Evolutionary conservation across 2,888 invertebrate species (phyloP), one percentile per base, ranked within the genome.

Genomic region (Eurois occulta): DNA sequence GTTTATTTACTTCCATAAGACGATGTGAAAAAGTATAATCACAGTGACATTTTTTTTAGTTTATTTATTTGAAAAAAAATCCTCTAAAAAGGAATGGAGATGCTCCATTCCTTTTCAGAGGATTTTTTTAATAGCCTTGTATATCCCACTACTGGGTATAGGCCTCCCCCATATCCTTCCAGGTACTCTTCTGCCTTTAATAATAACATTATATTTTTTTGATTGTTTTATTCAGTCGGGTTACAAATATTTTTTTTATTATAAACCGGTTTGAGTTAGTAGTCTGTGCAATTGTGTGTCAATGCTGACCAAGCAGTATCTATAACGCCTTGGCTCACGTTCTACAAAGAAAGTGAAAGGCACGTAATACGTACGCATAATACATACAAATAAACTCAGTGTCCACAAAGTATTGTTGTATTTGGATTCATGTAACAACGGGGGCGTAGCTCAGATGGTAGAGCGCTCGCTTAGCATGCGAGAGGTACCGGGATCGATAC

Each of bases 381-480:
- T 58, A 75, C 81, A 81, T 85, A 76, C 64, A 46, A 68, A 80
- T 72, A 32, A 60, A 78, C 75, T 69, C 68, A 86, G 13, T 73
- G 41, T 60, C 18, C 68, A 60, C 1, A 4, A 77, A 32, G 55
- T 81, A 70, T 24, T 83, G 72, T 66, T 68, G 41, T 76, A 78
- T 75, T 88, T 86, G 16, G 18, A 4, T 0, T 0, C 0, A 0
- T 11, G 16, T 62, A 2, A 74, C 55, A 88, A 48, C 78, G 95
- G 95, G 95, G 96, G 95, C 95, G 96, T 96, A 95, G 95, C 96
- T 96, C 96, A 97, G 96, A 96, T 96, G 97, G 97, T 96, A 97
- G 96, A 96, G 96, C 96, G 97, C 96, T 96, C 97, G 96, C 96
- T 97, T 96, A 96, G 96, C 96, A 97, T 96, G 96, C 93, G 96